Evolutionary conservation across 1,140 invertebrate species (phyloP), one percentile per base, ranked within the genome.

Genomic region (Scaptomyza hsui): DNA sequence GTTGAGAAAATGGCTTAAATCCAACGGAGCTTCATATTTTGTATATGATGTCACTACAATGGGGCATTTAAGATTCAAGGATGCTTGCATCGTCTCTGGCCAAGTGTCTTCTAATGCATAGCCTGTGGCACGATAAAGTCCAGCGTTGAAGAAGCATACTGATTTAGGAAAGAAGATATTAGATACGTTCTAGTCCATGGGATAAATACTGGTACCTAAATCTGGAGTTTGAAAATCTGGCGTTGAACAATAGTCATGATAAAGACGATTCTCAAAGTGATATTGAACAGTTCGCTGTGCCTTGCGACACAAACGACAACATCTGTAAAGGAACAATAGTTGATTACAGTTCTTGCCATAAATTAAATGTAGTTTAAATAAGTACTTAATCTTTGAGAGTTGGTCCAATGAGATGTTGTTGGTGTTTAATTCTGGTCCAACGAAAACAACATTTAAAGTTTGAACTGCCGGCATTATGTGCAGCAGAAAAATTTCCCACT

Each of bases 131-230:
- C 95, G 92, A 72, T 95, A 94, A 0, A 96, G 92, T 29, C 94
- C 95, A 6, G 94, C 93, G 76, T 96, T 96, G 75, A 95, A 96
- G 4, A 94, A 93, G 75, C 95, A 95, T 32, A 95, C 93, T 61
- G 68, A 16, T 32, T 63, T 52, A 41, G 4, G 13, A 2, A n/a
- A 16, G 42, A 12, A 16, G 42, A 1, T 10, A 19, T 44, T 12
- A 19, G n/a, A 48, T 1, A 13, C 21, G n/a, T 0, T 10, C 1
- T 51, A 29, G 7, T 29, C 1, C 2, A 29, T 0, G 6, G 6
- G 6, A 9, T 29, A 29, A 29, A 7, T 6, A 2, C 26, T 7
- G 6, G 26, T 62, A 62, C 95, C 92, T 9, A 95, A 81, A 81
- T 94, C 92, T 1, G 95, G 94, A 16, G 89, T 77, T 0, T 85